Conservation (phyloP, 2,888 invertebrate genomes). For the Ennomos erosarius region DNA sequence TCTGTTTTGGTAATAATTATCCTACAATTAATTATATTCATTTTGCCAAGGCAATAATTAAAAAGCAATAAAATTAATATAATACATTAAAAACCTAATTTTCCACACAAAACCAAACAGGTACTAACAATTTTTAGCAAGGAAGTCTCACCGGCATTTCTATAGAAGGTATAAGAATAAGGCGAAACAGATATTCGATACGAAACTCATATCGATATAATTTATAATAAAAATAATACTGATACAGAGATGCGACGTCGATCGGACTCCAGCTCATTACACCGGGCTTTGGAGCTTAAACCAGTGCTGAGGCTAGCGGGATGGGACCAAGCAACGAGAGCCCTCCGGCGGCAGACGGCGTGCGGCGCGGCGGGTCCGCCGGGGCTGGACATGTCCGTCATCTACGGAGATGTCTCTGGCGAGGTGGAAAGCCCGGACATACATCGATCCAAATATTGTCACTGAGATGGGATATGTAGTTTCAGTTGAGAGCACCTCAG, state of each 20-base stretch:
- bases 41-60: too few relatives aligned
- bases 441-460: slow-evolving; percentile 6
- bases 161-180: slow-evolving; percentile 12
- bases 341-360: not conserved
- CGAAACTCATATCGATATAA: slow-evolving; percentile 21
- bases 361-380: slow-evolving; percentile 8
- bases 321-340: slow-evolving; percentile 5
- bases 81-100: too few relatives aligned
- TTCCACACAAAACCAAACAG: too few relatives aligned
- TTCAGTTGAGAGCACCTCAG: too few relatives aligned
- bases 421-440: slow-evolving; percentile 9
- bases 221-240: slow-evolving; percentile 21
- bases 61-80: too few relatives aligned
- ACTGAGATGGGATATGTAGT: too few relatives aligned
- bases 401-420: slow-evolving; percentile 8
- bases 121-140: slow-evolving; percentile 5
- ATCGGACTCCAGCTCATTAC: slow-evolving; percentile 28
- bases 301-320: slow-evolving; percentile 21
- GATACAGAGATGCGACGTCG: slow-evolving; percentile 16
- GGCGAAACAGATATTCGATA: slow-evolving; percentile 19
- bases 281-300: slow-evolving; percentile 26
- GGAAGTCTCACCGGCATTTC: slow-evolving; percentile 11
- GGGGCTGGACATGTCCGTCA: not conserved
- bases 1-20: too few relatives aligned
- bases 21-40: too few relatives aligned